Base-by-base conservation (phyloP, 2,888 invertebrate species). In the Sicus ferrugineus region DNA sequence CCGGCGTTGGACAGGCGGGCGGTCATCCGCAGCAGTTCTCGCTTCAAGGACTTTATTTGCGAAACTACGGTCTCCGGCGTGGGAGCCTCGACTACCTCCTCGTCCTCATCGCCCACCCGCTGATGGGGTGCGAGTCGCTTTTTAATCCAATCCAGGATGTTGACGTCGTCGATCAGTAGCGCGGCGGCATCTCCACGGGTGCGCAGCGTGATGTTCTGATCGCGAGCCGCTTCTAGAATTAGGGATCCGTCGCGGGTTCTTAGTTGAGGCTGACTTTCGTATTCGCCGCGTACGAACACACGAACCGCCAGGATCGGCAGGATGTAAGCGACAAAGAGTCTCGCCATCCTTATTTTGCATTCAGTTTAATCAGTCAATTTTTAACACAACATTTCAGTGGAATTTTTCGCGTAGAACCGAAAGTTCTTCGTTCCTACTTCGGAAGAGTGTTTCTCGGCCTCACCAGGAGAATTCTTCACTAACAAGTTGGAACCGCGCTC, bases 131-230 rank as follows among this genome's bases (percentile, higher is more conserved):
- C 68, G 3, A 70, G 72, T 3, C 73, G 77, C 0, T 72, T 72
- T 34, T 74, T 66, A 6, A 83, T 65, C 19, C 72, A 58, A 69
- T 83, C 84, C 46, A 88, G 83, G 69, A 95, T 78, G 84, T 94
- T 90, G 19, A 91, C 84, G 52, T 90, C 89, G 74, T 93, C 93
- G 3, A 95, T 82, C 30, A 88, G 86, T 61, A 88, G 84, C 70
- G 94, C 80, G 81, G 93, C 80, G 81, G 93, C 85, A 38, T 90
- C 89, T 70, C 93, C 93, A 28, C 93, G 83, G 0, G 91, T 87
- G 52, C 88, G 87, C 72, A 97, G 88, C 42, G 92, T 90, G 66
- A 97, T 92, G 83, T 93, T 95, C 82, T 90, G 91, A 77, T 92
- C 90, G 66, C 86, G 86, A 0, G 92, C 95, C 23, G 94, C 89